A percentile compares a stretch with the other conserved stretches of the same genome.
These are phyloP conservation scores for Brachyrhaphis roseni DNA, from an alignment of 2,797 vertebrate species.

Conservation along the genomic window DNA sequence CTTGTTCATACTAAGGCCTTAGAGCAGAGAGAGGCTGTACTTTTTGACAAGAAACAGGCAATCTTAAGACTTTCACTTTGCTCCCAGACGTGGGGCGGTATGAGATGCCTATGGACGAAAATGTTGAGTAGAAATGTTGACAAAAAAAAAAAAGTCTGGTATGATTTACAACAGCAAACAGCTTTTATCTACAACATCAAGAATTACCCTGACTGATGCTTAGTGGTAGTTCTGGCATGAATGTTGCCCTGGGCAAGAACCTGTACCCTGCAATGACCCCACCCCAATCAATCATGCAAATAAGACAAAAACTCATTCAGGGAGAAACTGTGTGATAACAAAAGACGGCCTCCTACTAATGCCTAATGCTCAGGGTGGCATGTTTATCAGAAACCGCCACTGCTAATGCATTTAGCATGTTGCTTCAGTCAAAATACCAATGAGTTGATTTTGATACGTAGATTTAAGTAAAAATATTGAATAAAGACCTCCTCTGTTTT, in stretches of 20 bases:
- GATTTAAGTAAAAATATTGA: not conserved
- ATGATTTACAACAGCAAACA: not conserved
- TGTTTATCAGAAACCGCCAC: not conserved
- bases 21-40: constrained; percentile 9
- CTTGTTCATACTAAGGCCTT: constrained; percentile 8
- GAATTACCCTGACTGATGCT: not conserved
- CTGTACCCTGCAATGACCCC: not conserved
- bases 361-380: not conserved
- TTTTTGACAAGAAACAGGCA: constrained; percentile 32
- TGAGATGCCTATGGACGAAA: not conserved
- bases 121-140: not conserved
- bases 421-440: not conserved
- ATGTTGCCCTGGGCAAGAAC: not conserved
- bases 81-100: not conserved
- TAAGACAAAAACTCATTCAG: not conserved
- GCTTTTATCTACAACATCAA: not conserved
- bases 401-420: not conserved
- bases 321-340: not conserved
- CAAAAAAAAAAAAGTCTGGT: not conserved
- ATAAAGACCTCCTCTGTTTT: not conserved
- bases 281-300: not conserved
- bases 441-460: not conserved
- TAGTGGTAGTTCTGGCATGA: not conserved
- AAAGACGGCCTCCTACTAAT: not conserved
- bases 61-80: constrained; percentile 11